Base-by-base conservation (phyloP, 2,888 invertebrate species). In the Sesamia inferens region DNA sequence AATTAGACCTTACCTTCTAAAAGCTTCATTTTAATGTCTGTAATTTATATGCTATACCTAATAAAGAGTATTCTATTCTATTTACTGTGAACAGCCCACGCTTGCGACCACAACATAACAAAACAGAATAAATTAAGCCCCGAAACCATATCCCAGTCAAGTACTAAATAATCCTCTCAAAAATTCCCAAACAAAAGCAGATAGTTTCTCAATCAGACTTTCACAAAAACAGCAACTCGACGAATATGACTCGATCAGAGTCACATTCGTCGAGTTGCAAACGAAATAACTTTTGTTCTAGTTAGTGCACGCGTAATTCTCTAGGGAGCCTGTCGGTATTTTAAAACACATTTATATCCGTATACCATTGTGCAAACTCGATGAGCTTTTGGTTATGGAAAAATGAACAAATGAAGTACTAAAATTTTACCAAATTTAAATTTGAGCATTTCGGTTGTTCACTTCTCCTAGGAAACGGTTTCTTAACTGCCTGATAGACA, bases 251-350 rank as follows among this genome's bases (percentile, higher is more conserved):
- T 31, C 31, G 31, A 31, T 31, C 31, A 31, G 31, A 68, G 48
- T 22, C 48, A 24, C 42, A 64, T 78, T 16, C 14, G 58, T 51
- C 4, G 57, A n/a, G 16, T 7, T 63, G 10, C 13, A 68, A 59
- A 55, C 82, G 51, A 78, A 80, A 82, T 67, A 64, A 78, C 59
- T 68, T 73, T 64, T 58, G 57, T 70, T 61, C 54, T 67, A 65
- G 82, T 81, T 77, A n/a, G 66, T 57, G 16, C 66, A 69, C 58
- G 13, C 16, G 31, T n/a, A 31, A 5, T 16, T 5, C 77, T 51
- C 78, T 8, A 31, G 78, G 63, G 71, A 81, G 8, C 11, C 19
- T 31, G 14, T 24, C 39, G 22, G 58, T 70, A 47, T 81, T 71
- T 68, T 66, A 58, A 68, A 76, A 79, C 39, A 66, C 68, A 71